phyloP scores from a whole-genome alignment of 2,888 invertebrate genomes.

The Thumatha senex region DNA sequence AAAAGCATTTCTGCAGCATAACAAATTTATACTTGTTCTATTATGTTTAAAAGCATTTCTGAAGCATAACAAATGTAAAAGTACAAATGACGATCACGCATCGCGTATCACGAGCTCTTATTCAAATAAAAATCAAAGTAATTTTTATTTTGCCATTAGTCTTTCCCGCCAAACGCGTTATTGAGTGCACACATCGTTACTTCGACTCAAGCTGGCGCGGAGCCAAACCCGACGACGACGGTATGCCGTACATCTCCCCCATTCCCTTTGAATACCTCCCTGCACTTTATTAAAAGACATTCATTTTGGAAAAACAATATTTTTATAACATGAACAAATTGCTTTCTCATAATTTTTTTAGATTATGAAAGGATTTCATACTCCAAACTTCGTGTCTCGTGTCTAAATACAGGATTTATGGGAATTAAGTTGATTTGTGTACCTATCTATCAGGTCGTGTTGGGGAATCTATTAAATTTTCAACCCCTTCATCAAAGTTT shows the following conservation, averaged over 20 bases:
- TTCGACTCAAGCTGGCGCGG: constrained; percentile 33
- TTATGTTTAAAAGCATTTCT: too few species aligned
- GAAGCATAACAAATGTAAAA: too few species aligned
- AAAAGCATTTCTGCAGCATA: too few species aligned
- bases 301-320: constrained; percentile 12
- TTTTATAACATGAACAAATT: constrained; percentile 4
- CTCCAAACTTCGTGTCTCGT: not conserved
- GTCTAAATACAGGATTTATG: too few species aligned
- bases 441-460: too few species aligned
- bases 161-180: constrained; percentile 21
- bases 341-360: constrained; percentile 2
- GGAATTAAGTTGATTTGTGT: too few species aligned
- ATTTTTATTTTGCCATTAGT: constrained; percentile 37
- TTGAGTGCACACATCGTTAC: constrained; percentile 25
- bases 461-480: too few species aligned
- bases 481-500: too few species aligned
- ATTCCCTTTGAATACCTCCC: constrained; percentile 14
- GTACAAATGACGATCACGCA: too few species aligned
- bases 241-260: constrained; percentile 21
- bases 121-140: not conserved
- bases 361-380: not conserved
- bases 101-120: not conserved
- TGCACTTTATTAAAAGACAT: constrained; percentile 28
- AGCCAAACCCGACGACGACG: constrained; percentile 29
- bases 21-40: too few species aligned